A percentile compares a stretch with the other conserved stretches of the same genome.
Evolutionary conservation across 2,797 vertebrate genomes (phyloP).

Genomic region (Hozukius guyotensis): DNA sequence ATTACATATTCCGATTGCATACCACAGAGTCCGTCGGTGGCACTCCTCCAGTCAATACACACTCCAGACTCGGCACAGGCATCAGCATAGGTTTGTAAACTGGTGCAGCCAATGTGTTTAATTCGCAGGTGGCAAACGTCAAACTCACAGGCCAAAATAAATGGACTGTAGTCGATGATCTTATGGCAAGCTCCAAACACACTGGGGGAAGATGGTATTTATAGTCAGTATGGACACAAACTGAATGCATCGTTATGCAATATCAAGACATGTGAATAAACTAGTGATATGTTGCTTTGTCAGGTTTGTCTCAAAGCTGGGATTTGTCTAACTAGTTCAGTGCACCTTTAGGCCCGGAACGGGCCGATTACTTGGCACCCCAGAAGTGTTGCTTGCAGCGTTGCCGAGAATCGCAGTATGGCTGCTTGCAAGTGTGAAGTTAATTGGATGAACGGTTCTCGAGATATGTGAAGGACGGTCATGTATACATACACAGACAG

Average conservation of each 20-base stretch:
- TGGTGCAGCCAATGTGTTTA: constrained; percentile 64
- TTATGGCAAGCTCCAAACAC: constrained; percentile 81
- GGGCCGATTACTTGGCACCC: too few species aligned
- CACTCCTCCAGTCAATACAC: constrained; percentile 83
- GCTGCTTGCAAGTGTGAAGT: too few species aligned
- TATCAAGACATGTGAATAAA: neutral
- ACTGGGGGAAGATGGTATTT: constrained; percentile 54
- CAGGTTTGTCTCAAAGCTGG: neutral
- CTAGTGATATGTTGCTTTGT: neutral
- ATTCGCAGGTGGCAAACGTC: constrained; percentile 66
- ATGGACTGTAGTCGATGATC: constrained; percentile 64
- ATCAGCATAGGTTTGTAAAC: constrained; percentile 80
- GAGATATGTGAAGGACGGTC: too few species aligned
- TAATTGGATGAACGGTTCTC: too few species aligned
- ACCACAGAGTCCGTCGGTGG: constrained; percentile 82
- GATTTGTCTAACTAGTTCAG: neutral
- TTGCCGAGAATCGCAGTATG: too few species aligned
- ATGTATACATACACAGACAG: too few species aligned
- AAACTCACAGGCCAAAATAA: constrained; percentile 66
- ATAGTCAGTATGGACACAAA: constrained; percentile 1
- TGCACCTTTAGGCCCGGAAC: too few species aligned
- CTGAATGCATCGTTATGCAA: neutral
- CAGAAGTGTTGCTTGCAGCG: too few species aligned
- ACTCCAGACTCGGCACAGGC: constrained; percentile 75
- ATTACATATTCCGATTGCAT: constrained; percentile 27